Evolutionary conservation across 1,140 invertebrate genomes (phyloP).

Genomic region (Monochamus saltuarius): DNA sequence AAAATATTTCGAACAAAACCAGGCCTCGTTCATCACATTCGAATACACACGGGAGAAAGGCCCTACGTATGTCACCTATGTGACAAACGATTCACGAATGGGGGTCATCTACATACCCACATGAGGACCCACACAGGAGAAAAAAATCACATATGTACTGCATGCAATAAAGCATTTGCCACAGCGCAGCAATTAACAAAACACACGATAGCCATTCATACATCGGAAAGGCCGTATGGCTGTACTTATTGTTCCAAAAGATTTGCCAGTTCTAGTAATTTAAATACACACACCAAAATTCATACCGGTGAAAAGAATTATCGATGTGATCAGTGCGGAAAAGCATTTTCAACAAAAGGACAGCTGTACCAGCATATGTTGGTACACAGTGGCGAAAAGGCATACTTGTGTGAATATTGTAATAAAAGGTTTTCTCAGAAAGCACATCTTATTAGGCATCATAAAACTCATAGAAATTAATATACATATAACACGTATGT

Average conservation of each 20-base stretch:
- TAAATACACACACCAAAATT: constrained; percentile 50
- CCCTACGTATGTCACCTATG: constrained; percentile 66
- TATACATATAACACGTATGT: neutral
- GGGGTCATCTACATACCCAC: constrained; percentile 52
- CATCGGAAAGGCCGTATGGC: constrained; percentile 60
- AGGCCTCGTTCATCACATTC: constrained; percentile 47
- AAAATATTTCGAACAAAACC: constrained; percentile 49
- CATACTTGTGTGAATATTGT: constrained; percentile 74
- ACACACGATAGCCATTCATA: constrained; percentile 68
- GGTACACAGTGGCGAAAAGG: constrained; percentile 61
- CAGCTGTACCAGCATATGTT: constrained; percentile 60
- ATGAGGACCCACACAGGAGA: constrained; percentile 63
- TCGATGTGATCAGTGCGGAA: constrained; percentile 51
- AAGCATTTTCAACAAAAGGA: constrained; percentile 52
- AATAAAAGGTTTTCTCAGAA: constrained; percentile 77
- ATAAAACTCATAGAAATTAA: constrained; percentile 41
- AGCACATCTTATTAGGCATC: constrained; percentile 62
- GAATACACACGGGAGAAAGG: constrained; percentile 61
- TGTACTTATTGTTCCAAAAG: constrained; percentile 55
- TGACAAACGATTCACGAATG: constrained; percentile 57
- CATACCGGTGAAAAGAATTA: constrained; percentile 63
- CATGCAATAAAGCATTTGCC: constrained; percentile 58
- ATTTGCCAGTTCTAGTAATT: constrained; percentile 51
- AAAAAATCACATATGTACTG: constrained; percentile 59
- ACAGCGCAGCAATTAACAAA: constrained; percentile 58